A percentile compares a stretch with the other conserved stretches of the same genome.
These are phyloP conservation scores for Pseudonaja textilis DNA, from an alignment of 2,113 vertebrate species.

Conservation along the genomic window DNA sequence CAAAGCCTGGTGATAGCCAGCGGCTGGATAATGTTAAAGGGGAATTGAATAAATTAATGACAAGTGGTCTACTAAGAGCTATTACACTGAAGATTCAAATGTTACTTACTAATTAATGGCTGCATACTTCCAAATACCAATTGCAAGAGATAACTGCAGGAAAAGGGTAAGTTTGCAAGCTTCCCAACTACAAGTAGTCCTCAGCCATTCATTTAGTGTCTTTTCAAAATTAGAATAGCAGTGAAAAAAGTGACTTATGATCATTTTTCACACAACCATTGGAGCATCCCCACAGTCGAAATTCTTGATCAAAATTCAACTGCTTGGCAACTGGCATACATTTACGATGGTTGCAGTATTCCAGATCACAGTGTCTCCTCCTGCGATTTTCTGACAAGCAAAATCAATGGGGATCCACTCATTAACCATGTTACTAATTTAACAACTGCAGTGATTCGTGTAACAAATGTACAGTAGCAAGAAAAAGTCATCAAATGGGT, in stretches of 20 bases:
- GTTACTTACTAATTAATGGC: not conserved
- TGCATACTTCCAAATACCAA: not conserved
- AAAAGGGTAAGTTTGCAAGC: not conserved
- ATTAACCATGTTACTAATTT: not conserved
- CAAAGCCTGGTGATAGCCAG: not conserved
- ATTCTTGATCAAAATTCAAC: not conserved
- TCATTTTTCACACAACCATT: not conserved
- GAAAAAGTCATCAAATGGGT: not conserved
- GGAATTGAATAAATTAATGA: not conserved
- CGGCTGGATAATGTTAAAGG: not conserved
- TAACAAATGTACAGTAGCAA: not conserved
- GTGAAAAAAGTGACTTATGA: not conserved
- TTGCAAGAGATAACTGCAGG: not conserved
- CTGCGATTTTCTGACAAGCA: not conserved
- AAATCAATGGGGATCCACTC: not conserved
- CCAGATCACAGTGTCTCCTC: not conserved
- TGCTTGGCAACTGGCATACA: not conserved
- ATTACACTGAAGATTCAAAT: not conserved
- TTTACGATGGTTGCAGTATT: not conserved
- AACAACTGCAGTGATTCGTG: not conserved
- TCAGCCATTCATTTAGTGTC: not conserved
- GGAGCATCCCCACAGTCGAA: not conserved
- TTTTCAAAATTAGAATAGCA: not conserved
- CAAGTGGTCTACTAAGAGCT: not conserved
- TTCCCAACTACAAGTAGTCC: not conserved